Conservation (phyloP, 2,797 vertebrate genomes). For the Artibeus jamaicensis region DNA sequence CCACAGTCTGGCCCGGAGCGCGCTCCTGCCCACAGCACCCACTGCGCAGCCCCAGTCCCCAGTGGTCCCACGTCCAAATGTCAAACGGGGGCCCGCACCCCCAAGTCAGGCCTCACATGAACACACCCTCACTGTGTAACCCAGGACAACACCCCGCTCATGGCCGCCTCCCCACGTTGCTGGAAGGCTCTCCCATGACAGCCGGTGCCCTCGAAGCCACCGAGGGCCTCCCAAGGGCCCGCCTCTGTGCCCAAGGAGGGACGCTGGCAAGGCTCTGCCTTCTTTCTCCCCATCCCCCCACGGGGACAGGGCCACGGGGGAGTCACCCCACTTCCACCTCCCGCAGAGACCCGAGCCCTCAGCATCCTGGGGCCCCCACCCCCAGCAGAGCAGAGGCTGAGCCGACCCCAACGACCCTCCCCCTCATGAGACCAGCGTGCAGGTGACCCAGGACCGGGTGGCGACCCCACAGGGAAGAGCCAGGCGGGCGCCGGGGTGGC, state of each 20-base stretch:
- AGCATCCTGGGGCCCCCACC: accelerated
- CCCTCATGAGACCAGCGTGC: accelerated
- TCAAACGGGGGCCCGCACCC: background rate
- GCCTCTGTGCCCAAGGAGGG: accelerated
- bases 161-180: accelerated
- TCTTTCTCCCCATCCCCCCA: background rate
- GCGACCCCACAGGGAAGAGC: too few species aligned
- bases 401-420: accelerated
- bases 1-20: background rate
- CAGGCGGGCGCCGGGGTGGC: accelerated
- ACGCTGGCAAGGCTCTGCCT: background rate
- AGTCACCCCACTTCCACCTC: background rate
- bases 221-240: background rate
- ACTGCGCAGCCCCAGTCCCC: background rate
- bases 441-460: accelerated
- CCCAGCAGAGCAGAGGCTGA: accelerated
- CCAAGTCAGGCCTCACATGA: background rate
- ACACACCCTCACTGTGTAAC: background rate
- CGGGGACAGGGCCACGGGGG: accelerated
- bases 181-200: background rate
- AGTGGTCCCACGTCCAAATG: background rate
- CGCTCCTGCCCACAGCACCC: background rate
- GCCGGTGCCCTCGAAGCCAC: background rate
- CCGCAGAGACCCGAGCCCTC: accelerated
- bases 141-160: too few species aligned